A percentile compares a stretch with the other conserved stretches of the same genome.
Conservation (phyloP, 2,113 vertebrate species). For the Coryphaenoides rupestris region DNA sequence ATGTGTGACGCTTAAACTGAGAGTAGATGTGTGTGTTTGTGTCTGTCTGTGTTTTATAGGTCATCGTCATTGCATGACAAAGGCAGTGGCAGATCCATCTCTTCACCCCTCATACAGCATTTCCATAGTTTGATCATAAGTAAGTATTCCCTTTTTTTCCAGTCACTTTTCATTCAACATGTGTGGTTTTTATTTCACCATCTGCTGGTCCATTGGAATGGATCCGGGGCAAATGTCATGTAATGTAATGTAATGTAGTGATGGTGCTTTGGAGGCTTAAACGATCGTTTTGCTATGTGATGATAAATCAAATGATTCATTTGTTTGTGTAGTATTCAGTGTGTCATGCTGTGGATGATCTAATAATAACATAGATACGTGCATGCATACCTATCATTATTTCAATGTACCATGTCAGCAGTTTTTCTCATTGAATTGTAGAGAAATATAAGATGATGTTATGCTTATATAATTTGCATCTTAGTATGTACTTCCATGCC, state of each 20-base stretch:
- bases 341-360: not conserved
- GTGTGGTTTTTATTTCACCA: not conserved
- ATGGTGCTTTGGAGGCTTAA: not conserved
- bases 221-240: not conserved
- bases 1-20: slow-evolving; percentile 72
- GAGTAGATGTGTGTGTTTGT: no score
- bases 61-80: slow-evolving; percentile 93
- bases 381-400: no score
- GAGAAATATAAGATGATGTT: not conserved
- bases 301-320: not conserved
- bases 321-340: not conserved
- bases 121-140: slow-evolving; percentile 85
- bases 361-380: no score
- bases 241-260: no score
- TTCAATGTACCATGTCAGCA: not conserved
- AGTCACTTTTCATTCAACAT: slow-evolving; percentile 29
- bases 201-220: not conserved
- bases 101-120: slow-evolving; percentile 80
- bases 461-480: not conserved
- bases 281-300: not conserved
- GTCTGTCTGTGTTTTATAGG: slow-evolving; percentile 89
- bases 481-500: slow-evolving; percentile 1
- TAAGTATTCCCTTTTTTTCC: slow-evolving; percentile 79
- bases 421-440: not conserved
- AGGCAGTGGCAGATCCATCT: slow-evolving; percentile 88